Base-by-base conservation (phyloP, 2,888 invertebrate species). In the Lycocerus yunnanus region DNA sequence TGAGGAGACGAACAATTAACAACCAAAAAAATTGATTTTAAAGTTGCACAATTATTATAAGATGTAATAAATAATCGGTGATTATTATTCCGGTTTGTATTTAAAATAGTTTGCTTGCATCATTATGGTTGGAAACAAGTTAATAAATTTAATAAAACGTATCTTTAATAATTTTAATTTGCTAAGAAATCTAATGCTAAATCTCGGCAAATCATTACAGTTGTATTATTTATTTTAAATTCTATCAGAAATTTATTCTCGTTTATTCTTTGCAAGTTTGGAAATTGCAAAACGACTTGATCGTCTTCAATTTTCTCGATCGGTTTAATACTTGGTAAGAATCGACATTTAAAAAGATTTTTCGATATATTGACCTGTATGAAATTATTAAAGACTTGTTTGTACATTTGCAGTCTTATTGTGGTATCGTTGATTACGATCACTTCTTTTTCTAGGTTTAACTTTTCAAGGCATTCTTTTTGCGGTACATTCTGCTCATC, bases 171-270 rank as follows among this genome's bases (percentile, higher is more conserved):
- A 27, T 27, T 27, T 27, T 27, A 4, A 73, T 69, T 18, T 72
- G 63, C 71, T 74, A 71, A 59, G 24, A 68, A 60, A 10, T n/a
- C n/a, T n/a, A 58, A 60, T 58, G 14, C 9, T 20, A 27, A 60
- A 69, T 59, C 18, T n/a, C n/a, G 58, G 15, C 27, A 15, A 16
- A 4, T 16, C 5, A n/a, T n/a, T 43, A 43, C 43, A n/a, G 43
- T 43, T 5, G n/a, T 43, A 43, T 43, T 43, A 6, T 43, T 43
- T n/a, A 43, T n/a, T 43, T n/a, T 43, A n/a, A 43, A 43, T 43
- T 6, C 43, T 43, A 43, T 43, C 6, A n/a, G 43, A 13, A 63
- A 63, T 63, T 63, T 13, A 13, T 63, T n/a, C 6, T 63, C n/a
- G n/a, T n/a, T 9, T n/a, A 63, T 63, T 20, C 61, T 63, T 63